Conservation (phyloP, 2,888 invertebrate species). For the Tanytarsus gracilentus region DNA sequence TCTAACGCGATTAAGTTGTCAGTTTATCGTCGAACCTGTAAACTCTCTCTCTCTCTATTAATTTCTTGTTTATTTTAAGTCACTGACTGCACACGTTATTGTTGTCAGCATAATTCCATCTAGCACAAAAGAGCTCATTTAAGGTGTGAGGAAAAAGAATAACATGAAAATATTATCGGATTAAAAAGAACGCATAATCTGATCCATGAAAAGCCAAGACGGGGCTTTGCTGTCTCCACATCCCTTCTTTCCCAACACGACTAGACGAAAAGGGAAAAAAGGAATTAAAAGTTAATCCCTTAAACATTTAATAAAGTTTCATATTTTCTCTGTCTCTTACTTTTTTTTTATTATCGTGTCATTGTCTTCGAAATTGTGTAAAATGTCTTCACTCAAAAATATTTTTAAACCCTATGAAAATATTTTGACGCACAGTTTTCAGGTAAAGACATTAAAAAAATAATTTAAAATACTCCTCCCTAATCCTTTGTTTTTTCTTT, state of each 20-base stretch:
- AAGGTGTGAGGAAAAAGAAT: background rate
- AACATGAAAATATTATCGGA: constrained; percentile 11
- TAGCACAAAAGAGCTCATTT: too few species aligned
- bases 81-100: too few species aligned
- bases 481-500: constrained; percentile 10
- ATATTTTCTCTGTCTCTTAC: too few species aligned
- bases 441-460: background rate
- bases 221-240: background rate
- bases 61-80: too few species aligned
- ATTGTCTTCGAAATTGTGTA: too few species aligned
- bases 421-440: background rate
- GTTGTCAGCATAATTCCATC: too few species aligned
- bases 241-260: background rate
- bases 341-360: too few species aligned
- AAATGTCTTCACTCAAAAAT: too few species aligned
- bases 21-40: too few species aligned
- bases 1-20: too few species aligned
- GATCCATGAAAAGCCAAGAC: background rate
- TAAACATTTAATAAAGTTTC: background rate
- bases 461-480: background rate
- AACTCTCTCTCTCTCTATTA: too few species aligned
- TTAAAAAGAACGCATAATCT: constrained; percentile 11
- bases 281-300: constrained; percentile 9
- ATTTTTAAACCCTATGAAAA: background rate
- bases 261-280: background rate